These are phyloP conservation scores for Cheirogaleus medius DNA, from an alignment of 2,113 vertebrate species.

Conservation along the genomic window DNA sequence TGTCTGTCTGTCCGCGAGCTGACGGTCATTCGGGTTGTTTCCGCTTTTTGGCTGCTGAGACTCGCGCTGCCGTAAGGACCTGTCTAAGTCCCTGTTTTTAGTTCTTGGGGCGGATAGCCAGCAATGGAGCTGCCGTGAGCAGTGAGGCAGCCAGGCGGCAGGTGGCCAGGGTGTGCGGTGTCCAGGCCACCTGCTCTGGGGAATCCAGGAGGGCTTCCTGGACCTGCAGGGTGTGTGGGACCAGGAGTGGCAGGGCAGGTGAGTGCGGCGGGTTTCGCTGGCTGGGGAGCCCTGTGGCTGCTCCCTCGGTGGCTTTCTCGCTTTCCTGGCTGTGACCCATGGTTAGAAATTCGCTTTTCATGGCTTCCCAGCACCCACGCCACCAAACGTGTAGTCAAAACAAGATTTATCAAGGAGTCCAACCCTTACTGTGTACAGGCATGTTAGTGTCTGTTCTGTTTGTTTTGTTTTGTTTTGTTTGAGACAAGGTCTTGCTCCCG, in stretches of 20 bases:
- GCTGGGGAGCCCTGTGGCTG: neutral
- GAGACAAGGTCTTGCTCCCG: neutral
- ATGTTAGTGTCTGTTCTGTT: neutral
- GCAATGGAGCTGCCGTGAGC: fast-evolving
- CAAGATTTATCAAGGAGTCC: neutral
- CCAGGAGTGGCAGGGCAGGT: neutral
- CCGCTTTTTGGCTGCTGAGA: neutral
- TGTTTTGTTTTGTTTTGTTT: no score
- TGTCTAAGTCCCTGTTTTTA: neutral
- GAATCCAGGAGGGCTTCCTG: neutral
- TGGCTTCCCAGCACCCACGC: neutral
- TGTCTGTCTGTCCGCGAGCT: no score
- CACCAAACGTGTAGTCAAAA: neutral
- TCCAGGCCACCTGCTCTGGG: neutral
- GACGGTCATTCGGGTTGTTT: neutral
- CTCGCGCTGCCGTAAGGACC: neutral
- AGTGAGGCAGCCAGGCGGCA: fast-evolving
- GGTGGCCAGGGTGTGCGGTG: no score
- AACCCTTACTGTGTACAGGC: neutral
- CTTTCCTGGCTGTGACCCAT: neutral
- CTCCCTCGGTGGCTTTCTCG: no score
- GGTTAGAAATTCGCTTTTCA: neutral
- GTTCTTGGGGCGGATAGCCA: neutral
- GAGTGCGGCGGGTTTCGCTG: no score
- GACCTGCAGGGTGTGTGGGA: neutral